Base-by-base conservation (phyloP, 2,113 vertebrate species). In the Argyrosomus japonicus region DNA sequence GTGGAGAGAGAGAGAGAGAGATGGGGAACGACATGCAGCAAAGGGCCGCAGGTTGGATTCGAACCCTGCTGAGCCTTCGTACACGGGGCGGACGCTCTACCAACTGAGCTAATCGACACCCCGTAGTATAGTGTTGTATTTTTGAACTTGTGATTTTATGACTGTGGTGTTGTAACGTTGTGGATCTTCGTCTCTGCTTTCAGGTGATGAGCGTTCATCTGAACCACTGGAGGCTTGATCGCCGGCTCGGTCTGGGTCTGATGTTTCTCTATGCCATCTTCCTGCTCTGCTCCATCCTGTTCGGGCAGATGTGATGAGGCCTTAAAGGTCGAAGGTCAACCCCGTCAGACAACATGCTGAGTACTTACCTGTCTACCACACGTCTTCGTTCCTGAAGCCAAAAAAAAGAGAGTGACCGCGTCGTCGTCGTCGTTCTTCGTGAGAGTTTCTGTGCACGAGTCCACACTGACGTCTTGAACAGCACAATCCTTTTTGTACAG, bases 181-280 rank as follows among this genome's bases (percentile, higher is more conserved):
- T 40, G 36, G 36, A 40, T 40, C 36, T 40, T 32, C 1, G 12
- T 47, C n/a, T 75, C 32, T 54, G 40, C 47, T 58, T 10, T 9
- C 88, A 96, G 95, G 95, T 95, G 72, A 80, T 70, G 56, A 93
- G 95, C 9, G 94, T 96, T 50, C 93, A 96, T 65, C 91, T 96
- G 84, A 96, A 96, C 87, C 93, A 87, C 83, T 96, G 95, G 95
- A 95, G 83, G 93, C 92, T 96, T 88, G 94, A 96, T 83, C 93
- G 93, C 13, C 91, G 93, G 50, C 83, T 96, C 79, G 95, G 95
- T 56, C 69, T 96, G 63, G 91, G 95, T 8, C 91, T 95, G 12
- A 1, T 96, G 86, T 87, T 94, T 45, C 95, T 96, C 68, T 96
- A 96, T 77, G 87, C 93, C 67, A 88, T 96, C 86, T 96, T 96